Conservation (phyloP, 1,140 invertebrate species). For the Sogatella furcifera region DNA sequence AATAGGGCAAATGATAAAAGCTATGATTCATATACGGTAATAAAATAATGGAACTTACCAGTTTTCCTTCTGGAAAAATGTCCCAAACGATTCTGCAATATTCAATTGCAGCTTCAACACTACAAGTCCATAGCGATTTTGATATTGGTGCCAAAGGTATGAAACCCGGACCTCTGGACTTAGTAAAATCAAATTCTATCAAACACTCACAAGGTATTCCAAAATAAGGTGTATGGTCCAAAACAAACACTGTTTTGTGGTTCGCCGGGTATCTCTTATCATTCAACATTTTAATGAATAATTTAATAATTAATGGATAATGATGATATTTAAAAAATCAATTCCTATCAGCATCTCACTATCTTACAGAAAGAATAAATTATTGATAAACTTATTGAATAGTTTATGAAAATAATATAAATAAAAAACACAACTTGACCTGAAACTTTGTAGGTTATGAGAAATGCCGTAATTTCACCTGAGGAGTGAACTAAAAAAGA, state of each 20-base stretch:
- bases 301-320: no score
- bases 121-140: slow-evolving; percentile 91
- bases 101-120: slow-evolving; percentile 86
- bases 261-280: slow-evolving; percentile 47
- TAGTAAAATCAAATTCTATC: slow-evolving; percentile 80
- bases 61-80: slow-evolving; percentile 77
- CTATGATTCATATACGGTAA: no score
- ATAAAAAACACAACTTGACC: no score
- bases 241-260: slow-evolving; percentile 90
- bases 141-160: slow-evolving; percentile 67
- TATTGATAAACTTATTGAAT: no score
- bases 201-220: slow-evolving; percentile 73
- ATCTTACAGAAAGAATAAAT: no score
- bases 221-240: slow-evolving; percentile 87
- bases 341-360: no score
- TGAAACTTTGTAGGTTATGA: no score
- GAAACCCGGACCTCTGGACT: slow-evolving; percentile 51
- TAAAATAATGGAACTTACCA: slow-evolving; percentile 51
- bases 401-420: no score
- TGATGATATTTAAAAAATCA: no score
- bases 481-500: no score
- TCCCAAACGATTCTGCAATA: slow-evolving; percentile 96
- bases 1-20: no score
- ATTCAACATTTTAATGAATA: neutral
- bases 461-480: no score